Evolutionary conservation across 2,888 invertebrate species (phyloP), one percentile per base, ranked within the genome.

Genomic region (Bombyx huttoni): DNA sequence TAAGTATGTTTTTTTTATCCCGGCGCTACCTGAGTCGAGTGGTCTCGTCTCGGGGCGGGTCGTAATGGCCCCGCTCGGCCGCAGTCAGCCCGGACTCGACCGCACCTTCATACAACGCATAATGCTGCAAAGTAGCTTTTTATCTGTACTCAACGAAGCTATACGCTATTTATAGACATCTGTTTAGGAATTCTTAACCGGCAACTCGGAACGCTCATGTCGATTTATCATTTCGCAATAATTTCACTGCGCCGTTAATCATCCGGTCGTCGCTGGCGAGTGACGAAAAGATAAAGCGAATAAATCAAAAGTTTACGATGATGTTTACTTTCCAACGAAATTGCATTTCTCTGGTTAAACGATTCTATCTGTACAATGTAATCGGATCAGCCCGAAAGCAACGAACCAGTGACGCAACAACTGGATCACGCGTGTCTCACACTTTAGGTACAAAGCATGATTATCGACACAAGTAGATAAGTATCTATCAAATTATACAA

Each of bases 1-100:
- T 74, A 72, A 86, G 84, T 81, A 12, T 40, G 79, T 76, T 70
- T 81, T 84, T 86, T 87, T 85, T 83, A 85, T 86, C 81, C 85
- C 81, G 75, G 69, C 73, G 69, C 81, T 86, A 86, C 84, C 85
- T 86, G 86, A 73, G 62, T 60, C 61, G 70, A 64, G 69, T 64
- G 65, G 67, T 63, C 63, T 65, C 62, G 65, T 56, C 63, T 64
- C 57, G 66, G 61, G 70, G 66, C 70, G 67, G 75, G 63, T 59
- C 65, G 70, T 78, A 77, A 78, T 77, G 68, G 71, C 67, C 63
- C 67, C 66, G 60, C 67, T 61, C 60, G 62, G 63, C 59, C 50
- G 55, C 24, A 24, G 24, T 24, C 24, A 24, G 48, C 51, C 34
- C 47, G 10, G 14, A n/a, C 48, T n/a, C 13, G 58, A 59, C 59